phyloP scores from a whole-genome alignment of 1,140 invertebrate genomes.

The Bursaphelenchus mucronatus region DNA sequence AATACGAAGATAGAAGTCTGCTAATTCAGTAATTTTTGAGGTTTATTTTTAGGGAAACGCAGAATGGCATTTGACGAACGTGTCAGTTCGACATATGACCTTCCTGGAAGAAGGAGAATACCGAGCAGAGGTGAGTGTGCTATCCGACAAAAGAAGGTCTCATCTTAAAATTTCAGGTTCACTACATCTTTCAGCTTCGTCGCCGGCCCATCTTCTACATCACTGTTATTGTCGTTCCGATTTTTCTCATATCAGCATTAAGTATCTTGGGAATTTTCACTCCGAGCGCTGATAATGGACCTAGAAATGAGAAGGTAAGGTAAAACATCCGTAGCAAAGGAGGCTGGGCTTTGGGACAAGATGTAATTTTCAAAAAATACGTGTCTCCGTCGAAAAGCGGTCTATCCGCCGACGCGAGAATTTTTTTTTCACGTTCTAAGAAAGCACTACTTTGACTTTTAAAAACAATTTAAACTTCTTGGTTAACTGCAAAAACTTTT shows the following conservation, averaged over 20 bases:
- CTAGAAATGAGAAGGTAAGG: slow-evolving; percentile 47
- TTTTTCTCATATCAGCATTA: slow-evolving; percentile 44
- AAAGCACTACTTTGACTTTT: no score
- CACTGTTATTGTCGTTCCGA: slow-evolving; percentile 48
- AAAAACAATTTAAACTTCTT: no score
- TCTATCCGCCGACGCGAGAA: no score
- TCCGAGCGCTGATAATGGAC: slow-evolving; percentile 39
- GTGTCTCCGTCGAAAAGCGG: no score
- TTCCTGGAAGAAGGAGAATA: slow-evolving; percentile 49
- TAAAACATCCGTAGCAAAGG: no score
- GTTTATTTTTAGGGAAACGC: slow-evolving; percentile 52
- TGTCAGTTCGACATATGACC: slow-evolving; percentile 49
- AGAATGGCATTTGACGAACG: slow-evolving; percentile 54
- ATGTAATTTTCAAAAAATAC: no score
- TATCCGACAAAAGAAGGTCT: neutral
- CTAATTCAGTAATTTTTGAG: no score
- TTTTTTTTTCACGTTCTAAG: no score
- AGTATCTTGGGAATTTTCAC: slow-evolving; percentile 51
- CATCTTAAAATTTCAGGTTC: slow-evolving; percentile 26
- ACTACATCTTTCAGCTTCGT: slow-evolving; percentile 45
- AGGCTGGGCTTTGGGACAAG: no score
- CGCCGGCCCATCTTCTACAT: slow-evolving; percentile 52
- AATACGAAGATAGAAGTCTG: neutral
- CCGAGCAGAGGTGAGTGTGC: slow-evolving; percentile 29
- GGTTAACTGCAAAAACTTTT: no score